A percentile compares a stretch with the other conserved stretches of the same genome.
Conservation (phyloP, 2,113 vertebrate species). For the Columba janthina region DNA sequence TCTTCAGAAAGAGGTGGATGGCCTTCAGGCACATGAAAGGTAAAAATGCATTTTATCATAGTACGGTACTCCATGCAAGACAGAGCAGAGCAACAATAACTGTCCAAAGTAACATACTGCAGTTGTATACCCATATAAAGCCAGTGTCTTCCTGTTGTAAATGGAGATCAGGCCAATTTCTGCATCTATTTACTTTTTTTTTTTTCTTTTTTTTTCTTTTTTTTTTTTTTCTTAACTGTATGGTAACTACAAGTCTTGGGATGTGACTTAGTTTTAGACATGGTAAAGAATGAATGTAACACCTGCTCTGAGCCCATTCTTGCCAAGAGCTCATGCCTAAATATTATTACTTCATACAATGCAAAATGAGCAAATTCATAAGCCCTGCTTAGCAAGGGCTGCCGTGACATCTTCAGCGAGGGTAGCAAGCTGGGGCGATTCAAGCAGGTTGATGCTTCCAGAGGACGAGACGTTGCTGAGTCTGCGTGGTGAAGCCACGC, state of each 20-base stretch:
- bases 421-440: slow-evolving; percentile 94
- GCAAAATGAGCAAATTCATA: slow-evolving; percentile 85
- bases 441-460: slow-evolving; percentile 95
- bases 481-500: slow-evolving; percentile 86
- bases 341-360: slow-evolving; percentile 72
- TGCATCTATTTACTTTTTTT: slow-evolving; percentile 66
- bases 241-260: slow-evolving; percentile 77
- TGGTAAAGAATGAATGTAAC: slow-evolving; percentile 76
- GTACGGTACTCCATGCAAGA: slow-evolving; percentile 83
- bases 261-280: slow-evolving; percentile 75
- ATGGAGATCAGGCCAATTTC: slow-evolving; percentile 79
- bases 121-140: slow-evolving; percentile 78
- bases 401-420: slow-evolving; percentile 97
- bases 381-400: slow-evolving; percentile 97
- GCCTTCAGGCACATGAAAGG: slow-evolving; percentile 85
- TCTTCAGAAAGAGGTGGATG: slow-evolving; percentile 79
- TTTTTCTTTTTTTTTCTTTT: background rate
- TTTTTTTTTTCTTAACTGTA: slow-evolving; percentile 46
- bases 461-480: slow-evolving; percentile 96
- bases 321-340: slow-evolving; percentile 83
- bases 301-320: slow-evolving; percentile 83
- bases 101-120: slow-evolving; percentile 73
- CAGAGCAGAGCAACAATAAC: slow-evolving; percentile 83
- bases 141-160: slow-evolving; percentile 78
- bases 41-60: slow-evolving; percentile 82